phyloP scores from a whole-genome alignment of 1,140 invertebrate species.

The Polypedilum vanderplanki region DNA sequence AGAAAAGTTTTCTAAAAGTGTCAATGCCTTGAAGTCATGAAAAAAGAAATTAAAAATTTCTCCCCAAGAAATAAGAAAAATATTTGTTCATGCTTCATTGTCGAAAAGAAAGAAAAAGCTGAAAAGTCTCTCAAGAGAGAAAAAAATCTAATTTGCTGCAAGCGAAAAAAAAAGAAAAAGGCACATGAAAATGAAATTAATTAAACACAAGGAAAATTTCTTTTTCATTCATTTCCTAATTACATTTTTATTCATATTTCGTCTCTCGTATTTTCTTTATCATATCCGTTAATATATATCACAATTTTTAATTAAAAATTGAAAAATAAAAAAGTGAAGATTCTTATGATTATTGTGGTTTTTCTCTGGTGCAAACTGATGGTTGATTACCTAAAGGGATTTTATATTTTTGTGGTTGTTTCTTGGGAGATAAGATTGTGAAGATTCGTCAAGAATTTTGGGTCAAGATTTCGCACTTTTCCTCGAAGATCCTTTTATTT shows the following conservation, averaged over 20 bases:
- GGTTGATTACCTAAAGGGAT: no score
- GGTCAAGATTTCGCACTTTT: no score
- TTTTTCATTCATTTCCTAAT: neutral
- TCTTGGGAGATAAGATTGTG: no score
- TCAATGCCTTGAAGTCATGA: no score
- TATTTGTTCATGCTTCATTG: no score
- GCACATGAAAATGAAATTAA: slow-evolving; percentile 13
- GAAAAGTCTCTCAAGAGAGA: neutral
- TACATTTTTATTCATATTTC: slow-evolving; percentile 27
- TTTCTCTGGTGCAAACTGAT: neutral
- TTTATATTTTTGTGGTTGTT: no score
- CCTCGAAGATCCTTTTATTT: no score
- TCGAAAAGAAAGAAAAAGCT: slow-evolving; percentile 10
- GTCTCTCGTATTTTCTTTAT: neutral
- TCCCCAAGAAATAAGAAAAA: no score
- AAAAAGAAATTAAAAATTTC: no score
- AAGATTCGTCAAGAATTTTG: no score
- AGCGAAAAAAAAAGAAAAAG: neutral
- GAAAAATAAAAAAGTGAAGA: slow-evolving; percentile 7
- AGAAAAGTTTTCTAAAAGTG: no score
- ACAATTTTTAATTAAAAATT: slow-evolving; percentile 27
- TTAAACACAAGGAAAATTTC: neutral
- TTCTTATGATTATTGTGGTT: slow-evolving; percentile 2
- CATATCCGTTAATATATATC: slow-evolving; percentile 23
- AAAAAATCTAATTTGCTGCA: slow-evolving; percentile 2